phyloP scores from a whole-genome alignment of 92 coral and sea anemone species.

The Epizoanthus rinbou region DNA sequence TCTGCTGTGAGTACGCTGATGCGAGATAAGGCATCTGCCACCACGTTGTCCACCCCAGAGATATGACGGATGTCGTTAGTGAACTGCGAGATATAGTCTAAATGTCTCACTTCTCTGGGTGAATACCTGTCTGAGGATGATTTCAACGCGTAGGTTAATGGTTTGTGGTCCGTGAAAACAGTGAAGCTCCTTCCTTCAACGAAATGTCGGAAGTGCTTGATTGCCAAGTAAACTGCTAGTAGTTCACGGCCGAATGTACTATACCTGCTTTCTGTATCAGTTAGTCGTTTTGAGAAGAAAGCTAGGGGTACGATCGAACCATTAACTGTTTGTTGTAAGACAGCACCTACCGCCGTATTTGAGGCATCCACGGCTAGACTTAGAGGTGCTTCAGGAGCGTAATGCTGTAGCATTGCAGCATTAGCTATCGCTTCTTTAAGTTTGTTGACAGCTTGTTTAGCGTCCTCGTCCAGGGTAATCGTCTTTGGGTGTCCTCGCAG shows the following conservation, averaged over 20 bases:
- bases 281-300: slow-evolving; percentile 48
- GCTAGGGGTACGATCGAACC: slow-evolving; percentile 39
- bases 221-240: slow-evolving; percentile 30
- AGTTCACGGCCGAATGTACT: too few species aligned
- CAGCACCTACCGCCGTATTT: slow-evolving; percentile 27
- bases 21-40: slow-evolving; percentile 33
- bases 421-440: slow-evolving; percentile 26
- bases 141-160: slow-evolving; percentile 14
- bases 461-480: not conserved
- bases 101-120: slow-evolving; percentile 39
- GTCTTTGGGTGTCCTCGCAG: not conserved
- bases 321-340: slow-evolving; percentile 17
- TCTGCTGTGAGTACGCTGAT: not conserved
- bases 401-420: slow-evolving; percentile 28
- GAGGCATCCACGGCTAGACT: slow-evolving; percentile 37
- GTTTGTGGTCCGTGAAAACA: too few species aligned
- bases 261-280: slow-evolving; percentile 27
- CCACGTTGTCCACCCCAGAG: slow-evolving; percentile 5
- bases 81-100: slow-evolving; percentile 54
- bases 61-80: too few species aligned
- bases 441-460: not conserved
- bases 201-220: slow-evolving; percentile 43
- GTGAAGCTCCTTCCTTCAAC: slow-evolving; percentile 43
- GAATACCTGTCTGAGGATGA: slow-evolving; percentile 2
- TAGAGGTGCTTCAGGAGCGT: slow-evolving; percentile 16